Evolutionary conservation across 2,113 vertebrate genomes (phyloP).

Genomic region (Ovis canadensis): DNA sequence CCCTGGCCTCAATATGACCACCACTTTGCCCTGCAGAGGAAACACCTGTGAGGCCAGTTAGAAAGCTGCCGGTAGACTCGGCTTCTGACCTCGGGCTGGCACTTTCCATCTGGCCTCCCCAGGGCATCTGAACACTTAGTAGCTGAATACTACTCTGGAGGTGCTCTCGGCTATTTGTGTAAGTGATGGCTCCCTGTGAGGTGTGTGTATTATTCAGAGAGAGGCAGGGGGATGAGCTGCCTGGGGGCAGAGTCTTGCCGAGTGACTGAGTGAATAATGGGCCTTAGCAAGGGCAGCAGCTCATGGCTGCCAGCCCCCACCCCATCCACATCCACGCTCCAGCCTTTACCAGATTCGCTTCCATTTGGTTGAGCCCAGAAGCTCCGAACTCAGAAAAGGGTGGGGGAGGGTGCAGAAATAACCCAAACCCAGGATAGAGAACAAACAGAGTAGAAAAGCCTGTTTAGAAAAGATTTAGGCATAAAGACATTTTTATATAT

Average conservation of each 20-base stretch:
- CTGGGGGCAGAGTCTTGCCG: background rate
- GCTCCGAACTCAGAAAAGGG: constrained; percentile 18
- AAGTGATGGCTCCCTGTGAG: background rate
- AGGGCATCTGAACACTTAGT: background rate
- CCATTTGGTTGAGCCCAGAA: background rate
- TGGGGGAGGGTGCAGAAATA: background rate
- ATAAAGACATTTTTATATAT: constrained; percentile 52
- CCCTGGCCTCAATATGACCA: rapidly evolving
- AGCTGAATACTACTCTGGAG: no score
- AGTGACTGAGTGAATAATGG: background rate
- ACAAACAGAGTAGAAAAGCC: background rate
- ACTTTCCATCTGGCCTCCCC: background rate
- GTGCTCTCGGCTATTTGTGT: background rate
- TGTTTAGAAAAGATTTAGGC: constrained; percentile 42
- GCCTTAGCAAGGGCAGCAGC: background rate
- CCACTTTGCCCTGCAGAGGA: background rate
- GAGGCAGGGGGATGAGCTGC: background rate
- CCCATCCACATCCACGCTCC: rapidly evolving
- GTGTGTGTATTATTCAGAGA: background rate
- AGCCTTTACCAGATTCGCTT: background rate
- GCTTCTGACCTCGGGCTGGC: rapidly evolving
- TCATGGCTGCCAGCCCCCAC: rapidly evolving
- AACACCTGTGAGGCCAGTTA: background rate
- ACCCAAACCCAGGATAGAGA: background rate
- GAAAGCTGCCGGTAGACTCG: background rate